Evolutionary conservation across 2,797 vertebrate genomes (phyloP).

Genomic region (Ctenopoma multispine): DNA sequence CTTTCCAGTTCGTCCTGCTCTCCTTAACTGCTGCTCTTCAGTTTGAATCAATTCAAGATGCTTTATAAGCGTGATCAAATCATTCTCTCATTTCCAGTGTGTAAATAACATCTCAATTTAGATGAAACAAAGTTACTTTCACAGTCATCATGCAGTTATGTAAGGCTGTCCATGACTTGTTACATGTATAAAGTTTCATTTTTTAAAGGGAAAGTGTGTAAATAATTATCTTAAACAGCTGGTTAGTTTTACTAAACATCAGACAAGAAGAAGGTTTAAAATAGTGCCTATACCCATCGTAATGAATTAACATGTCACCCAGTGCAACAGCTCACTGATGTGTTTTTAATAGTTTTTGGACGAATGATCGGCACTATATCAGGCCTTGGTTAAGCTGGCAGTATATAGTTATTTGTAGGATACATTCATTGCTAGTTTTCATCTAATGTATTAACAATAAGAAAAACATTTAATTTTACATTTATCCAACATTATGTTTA

Average conservation of each 20-base stretch:
- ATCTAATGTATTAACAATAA: not conserved
- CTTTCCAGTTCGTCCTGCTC: slow-evolving; percentile 6
- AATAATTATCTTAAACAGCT: slow-evolving; percentile 4
- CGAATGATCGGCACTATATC: not conserved
- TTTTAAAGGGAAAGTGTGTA: not conserved
- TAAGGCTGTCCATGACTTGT: not conserved
- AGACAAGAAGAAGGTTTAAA: not conserved
- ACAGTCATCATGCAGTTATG: not conserved
- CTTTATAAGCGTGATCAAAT: slow-evolving; percentile 23
- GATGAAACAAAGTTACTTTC: slow-evolving; percentile 8
- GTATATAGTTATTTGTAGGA: no score
- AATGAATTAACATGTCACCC: slow-evolving; percentile 7
- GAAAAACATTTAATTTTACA: not conserved
- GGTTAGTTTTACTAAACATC: not conserved
- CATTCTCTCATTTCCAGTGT: slow-evolving; percentile 7
- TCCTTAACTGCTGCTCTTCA: slow-evolving; percentile 13
- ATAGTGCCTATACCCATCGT: not conserved
- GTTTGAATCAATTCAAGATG: slow-evolving; percentile 21
- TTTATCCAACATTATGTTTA: not conserved
- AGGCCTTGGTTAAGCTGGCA: not conserved
- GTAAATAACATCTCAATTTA: slow-evolving; percentile 26
- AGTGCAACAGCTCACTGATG: slow-evolving; percentile 6
- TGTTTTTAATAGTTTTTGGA: slow-evolving; percentile 21
- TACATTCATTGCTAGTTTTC: not conserved
- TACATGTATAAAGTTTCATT: not conserved